These are phyloP conservation scores for Drosophila nigricruria DNA, from an alignment of 2,888 invertebrate species.

Conservation along the genomic window DNA sequence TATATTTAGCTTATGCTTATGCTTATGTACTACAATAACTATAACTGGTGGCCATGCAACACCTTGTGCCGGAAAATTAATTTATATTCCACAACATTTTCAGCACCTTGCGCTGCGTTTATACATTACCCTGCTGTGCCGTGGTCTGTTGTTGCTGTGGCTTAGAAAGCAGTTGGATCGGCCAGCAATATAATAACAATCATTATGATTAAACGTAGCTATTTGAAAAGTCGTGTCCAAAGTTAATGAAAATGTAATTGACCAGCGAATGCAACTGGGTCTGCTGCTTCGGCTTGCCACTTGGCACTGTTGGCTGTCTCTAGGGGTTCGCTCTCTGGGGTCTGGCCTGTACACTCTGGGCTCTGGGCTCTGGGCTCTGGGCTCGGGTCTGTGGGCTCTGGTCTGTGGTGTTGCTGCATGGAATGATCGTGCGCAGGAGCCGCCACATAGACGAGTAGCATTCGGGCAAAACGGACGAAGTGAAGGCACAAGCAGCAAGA, in stretches of 20 bases:
- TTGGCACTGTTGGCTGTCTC: conserved; percentile 24
- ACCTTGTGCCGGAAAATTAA: conserved; percentile 51
- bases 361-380: conserved; percentile 20
- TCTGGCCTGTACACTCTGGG: not conserved
- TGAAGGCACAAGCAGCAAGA: conserved; percentile 13
- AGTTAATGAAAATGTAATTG: conserved; percentile 86
- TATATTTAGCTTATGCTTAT: not conserved
- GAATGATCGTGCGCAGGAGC: conserved; percentile 52
- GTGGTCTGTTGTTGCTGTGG: conserved; percentile 5
- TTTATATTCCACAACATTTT: conserved; percentile 64
- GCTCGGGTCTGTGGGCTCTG: conserved; percentile 8
- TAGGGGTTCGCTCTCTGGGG: conserved; percentile 21
- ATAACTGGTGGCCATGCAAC: conserved; percentile 39
- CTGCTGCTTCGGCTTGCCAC: conserved; percentile 40
- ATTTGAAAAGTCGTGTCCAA: conserved; percentile 85
- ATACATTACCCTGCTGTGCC: conserved; percentile 31
- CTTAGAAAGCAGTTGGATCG: conserved; percentile 60
- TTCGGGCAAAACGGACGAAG: conserved; percentile 5
- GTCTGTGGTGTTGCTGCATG: conserved; percentile 53
- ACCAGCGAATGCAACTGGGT: conserved; percentile 82
- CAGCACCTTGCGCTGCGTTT: conserved; percentile 68
- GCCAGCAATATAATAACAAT: conserved; percentile 83
- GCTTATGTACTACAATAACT: conserved; percentile 36
- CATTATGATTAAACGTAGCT: conserved; percentile 85
- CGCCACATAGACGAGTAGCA: conserved; percentile 43